Base-by-base conservation (phyloP, 2,888 invertebrate genomes). In the Drosophila sordidapex region DNA sequence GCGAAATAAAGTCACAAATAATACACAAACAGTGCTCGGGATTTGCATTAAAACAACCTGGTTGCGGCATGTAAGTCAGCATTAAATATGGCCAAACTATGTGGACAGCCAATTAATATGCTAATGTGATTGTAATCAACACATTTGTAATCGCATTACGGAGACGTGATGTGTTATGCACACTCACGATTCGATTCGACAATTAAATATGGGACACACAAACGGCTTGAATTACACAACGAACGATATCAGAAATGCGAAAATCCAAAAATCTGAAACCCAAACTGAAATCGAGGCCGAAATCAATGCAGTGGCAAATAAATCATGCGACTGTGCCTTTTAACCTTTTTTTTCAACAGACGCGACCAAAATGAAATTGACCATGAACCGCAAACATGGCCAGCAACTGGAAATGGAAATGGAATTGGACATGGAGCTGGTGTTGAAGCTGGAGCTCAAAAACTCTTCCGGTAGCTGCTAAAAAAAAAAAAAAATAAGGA, bases 281-380 rank as follows among this genome's bases (percentile, higher is more conserved):
- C 27, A 61, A 63, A 54, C 56, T 61, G 69, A 67, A 66, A 79
- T 52, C 51, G 61, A 74, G 51, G 74, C 75, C 66, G 52, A 89
- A 87, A 87, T 87, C 89, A 87, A 89, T 87, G 87, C 87, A 75
- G 70, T 51, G 65, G 73, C 75, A 82, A 89, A 85, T 85, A 85
- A 85, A 89, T 89, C 89, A 84, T 84, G 54, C 53, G 74, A 70
- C 82, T 74, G 70, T 65, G 72, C 63, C 8, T 15, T 25, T 46
- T 25, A 84, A 87, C 72, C 82, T 75, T 81, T 46, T 40, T 36
- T 46, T 46, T 87, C 76, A 81, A 81, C 79, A 82, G 79, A 79
- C 76, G 66, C 61, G 68, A 59, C 70, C 81, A 63, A 83, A 86
- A 83, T 88, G 58, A 82, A 85, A 84, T 79, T 78, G 78, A 63